These are phyloP conservation scores for Brassicogethes aeneus DNA, from an alignment of 2,888 invertebrate genomes.

Conservation along the genomic window DNA sequence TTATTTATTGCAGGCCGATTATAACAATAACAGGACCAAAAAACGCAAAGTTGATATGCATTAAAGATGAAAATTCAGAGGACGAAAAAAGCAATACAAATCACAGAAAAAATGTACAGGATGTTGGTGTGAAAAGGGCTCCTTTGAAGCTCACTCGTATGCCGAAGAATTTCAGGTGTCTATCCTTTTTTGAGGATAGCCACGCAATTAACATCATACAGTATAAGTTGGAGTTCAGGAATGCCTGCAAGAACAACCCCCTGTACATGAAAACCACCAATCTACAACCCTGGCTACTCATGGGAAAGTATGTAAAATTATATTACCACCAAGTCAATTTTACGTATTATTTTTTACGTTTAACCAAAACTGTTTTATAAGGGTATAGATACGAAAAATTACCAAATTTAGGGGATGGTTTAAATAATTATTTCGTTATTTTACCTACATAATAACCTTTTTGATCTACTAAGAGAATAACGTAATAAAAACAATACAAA, in stretches of 20 bases:
- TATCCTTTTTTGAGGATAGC: slow-evolving; percentile 29
- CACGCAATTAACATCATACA: slow-evolving; percentile 31
- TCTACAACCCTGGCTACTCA: slow-evolving; percentile 55
- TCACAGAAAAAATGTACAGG: background rate
- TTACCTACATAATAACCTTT: too few relatives aligned
- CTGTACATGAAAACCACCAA: slow-evolving; percentile 53
- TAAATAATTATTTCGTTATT: too few relatives aligned
- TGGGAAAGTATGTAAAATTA: slow-evolving; percentile 43
- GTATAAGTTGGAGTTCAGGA: slow-evolving; percentile 35
- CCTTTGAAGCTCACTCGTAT: slow-evolving; percentile 26
- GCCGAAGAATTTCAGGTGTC: slow-evolving; percentile 19
- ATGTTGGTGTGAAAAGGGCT: background rate
- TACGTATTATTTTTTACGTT: too few relatives aligned
- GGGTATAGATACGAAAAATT: too few relatives aligned
- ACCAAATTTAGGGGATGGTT: too few relatives aligned
- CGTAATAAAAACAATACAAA: too few relatives aligned
- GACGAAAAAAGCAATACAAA: slow-evolving; percentile 19
- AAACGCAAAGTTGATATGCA: slow-evolving; percentile 37
- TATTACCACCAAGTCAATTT: background rate
- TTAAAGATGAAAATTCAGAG: slow-evolving; percentile 33
- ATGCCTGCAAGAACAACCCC: slow-evolving; percentile 41
- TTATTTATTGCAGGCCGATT: slow-evolving; percentile 22
- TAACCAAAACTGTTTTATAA: too few relatives aligned
- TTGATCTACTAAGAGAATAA: too few relatives aligned
- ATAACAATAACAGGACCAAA: slow-evolving; percentile 30